Base-by-base conservation (phyloP, 1,140 invertebrate species). In the Heliothis virescens region DNA sequence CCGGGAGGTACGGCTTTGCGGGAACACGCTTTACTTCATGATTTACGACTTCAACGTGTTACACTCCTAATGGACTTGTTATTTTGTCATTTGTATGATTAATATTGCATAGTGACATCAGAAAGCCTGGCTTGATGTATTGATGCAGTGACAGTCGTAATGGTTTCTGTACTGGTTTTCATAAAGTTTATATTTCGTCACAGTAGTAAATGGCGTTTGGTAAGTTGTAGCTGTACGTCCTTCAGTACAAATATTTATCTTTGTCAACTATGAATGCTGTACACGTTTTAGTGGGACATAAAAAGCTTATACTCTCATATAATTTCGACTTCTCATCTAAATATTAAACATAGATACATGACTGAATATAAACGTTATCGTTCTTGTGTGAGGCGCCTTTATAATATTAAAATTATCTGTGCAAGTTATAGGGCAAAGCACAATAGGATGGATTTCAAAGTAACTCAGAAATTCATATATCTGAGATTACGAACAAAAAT, bases 11-110 rank as follows among this genome's bases (percentile, higher is more conserved):
- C 75, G 62, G 50, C 77, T 82, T 81, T 79, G 80, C 72, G 79
- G 62, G 29, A 79, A 71, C 76, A 75, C 80, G 74, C 55, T 77
- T 81, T 76, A 76, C 82, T 73, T 57, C 57, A 83, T 90, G 89
- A 91, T 90, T 90, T 88, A 91, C 88, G 83, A 81, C n/a, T 79
- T 76, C 71, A 48, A 72, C 84, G 81, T 85, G 84, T 84, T 79
- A 82, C 75, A 65, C 83, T 84, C 72, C 79, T 78, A 85, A 90
- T 89, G 83, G 85, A 89, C 82, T 87, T 89, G 85, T 89, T 87
- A 85, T 86, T 88, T 87, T 87, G 88, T 88, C 86, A 87, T 79
- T 84, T 79, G 73, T 57, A 86, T 89, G 88, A 91, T 90, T 88
- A 87, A 90, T 90, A 85, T 80, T 81, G 59, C 69, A 67, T 41